These are phyloP conservation scores for Pammene aurita DNA, from an alignment of 2,888 invertebrate species.

Conservation along the genomic window DNA sequence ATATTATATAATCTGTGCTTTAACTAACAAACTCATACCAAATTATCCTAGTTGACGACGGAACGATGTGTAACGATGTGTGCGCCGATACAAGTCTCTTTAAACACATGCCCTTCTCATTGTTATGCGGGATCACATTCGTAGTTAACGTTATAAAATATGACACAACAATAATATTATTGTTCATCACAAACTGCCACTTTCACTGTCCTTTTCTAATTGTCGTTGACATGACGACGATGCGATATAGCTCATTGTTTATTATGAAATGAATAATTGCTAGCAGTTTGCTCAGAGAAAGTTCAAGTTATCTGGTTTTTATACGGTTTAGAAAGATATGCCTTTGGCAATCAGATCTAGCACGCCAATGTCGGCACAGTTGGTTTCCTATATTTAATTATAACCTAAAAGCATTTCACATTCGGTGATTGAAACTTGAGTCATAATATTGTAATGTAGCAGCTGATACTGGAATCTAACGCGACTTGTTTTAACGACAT, in stretches of 20 bases:
- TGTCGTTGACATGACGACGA: slow-evolving; percentile 14
- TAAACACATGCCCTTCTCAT: background rate
- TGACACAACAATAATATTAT: slow-evolving; percentile 27
- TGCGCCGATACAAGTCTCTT: too few relatives aligned
- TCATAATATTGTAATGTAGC: too few relatives aligned
- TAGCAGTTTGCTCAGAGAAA: slow-evolving; percentile 19
- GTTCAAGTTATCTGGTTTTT: slow-evolving; percentile 17
- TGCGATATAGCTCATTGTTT: slow-evolving; percentile 24
- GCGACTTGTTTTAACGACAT: too few relatives aligned
- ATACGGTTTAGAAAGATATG: slow-evolving; percentile 10
- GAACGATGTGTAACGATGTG: too few relatives aligned
- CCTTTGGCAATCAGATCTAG: background rate
- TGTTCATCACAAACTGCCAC: slow-evolving; percentile 21
- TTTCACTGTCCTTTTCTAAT: slow-evolving; percentile 35
- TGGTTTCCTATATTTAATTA: background rate
- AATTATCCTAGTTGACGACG: too few relatives aligned
- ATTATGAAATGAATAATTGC: slow-evolving; percentile 18
- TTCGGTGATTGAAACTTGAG: background rate
- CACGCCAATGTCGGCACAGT: background rate
- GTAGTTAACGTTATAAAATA: slow-evolving; percentile 4
- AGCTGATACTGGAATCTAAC: too few relatives aligned
- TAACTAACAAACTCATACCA: too few relatives aligned
- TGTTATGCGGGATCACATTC: background rate
- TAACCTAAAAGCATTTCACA: too few relatives aligned
- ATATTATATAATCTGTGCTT: too few relatives aligned